A percentile compares a stretch with the other conserved stretches of the same genome.
phyloP scores from a whole-genome alignment of 1,140 invertebrate genomes.

The Wiebesia pumilae region DNA sequence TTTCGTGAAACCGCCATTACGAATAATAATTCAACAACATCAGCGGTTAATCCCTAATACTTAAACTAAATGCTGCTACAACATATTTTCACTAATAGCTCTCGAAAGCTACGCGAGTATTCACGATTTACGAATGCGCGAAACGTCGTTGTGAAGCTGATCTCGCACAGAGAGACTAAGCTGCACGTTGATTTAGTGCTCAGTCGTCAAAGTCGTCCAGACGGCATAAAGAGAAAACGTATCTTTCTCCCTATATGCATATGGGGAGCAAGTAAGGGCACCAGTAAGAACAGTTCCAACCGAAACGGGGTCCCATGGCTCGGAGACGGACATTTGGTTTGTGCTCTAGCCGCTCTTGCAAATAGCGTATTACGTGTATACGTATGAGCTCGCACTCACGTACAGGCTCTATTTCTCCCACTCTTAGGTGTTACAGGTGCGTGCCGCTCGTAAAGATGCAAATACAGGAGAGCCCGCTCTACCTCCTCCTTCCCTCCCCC shows the following conservation, averaged over 20 bases:
- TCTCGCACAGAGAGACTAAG: neutral
- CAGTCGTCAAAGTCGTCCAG: slow-evolving; percentile 1
- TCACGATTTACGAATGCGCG: neutral
- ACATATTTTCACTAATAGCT: neutral
- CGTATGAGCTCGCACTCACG: neutral
- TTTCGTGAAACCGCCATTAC: too few relatives aligned
- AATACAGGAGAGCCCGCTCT: slow-evolving; percentile 55
- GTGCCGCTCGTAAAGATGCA: slow-evolving; percentile 70
- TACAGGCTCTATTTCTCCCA: neutral
- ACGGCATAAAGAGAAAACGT: neutral
- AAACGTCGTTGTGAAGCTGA: neutral
- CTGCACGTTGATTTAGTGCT: slow-evolving; percentile 33
- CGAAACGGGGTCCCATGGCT: neutral
- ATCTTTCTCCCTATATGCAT: neutral
- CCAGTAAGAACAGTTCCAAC: neutral
- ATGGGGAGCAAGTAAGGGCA: neutral
- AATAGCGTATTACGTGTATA: neutral
- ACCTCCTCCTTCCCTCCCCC: neutral
- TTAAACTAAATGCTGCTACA: neutral
- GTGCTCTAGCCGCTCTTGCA: neutral
- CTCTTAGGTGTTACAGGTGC: slow-evolving; percentile 62
- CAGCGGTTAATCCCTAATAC: neutral
- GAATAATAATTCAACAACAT: neutral
- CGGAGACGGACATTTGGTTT: neutral
- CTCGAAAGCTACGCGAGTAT: neutral